These are phyloP conservation scores for Aphelenchoides besseyi DNA, from an alignment of 1,140 invertebrate genomes.

Conservation along the genomic window DNA sequence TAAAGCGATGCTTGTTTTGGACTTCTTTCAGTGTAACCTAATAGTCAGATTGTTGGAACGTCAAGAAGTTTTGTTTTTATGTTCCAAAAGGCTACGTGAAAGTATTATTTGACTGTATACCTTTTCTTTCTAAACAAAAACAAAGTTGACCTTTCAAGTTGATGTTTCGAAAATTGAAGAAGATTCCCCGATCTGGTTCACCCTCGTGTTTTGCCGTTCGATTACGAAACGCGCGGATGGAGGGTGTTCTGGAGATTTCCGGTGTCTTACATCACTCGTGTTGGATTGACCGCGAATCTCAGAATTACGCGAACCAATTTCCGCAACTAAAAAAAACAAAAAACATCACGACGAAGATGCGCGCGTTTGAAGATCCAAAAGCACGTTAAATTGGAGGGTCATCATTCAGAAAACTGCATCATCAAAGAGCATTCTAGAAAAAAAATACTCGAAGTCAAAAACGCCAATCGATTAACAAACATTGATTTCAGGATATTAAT, in stretches of 20 bases:
- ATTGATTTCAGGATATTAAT: not conserved
- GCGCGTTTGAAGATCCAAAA: not conserved
- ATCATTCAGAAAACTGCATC: conserved; percentile 1
- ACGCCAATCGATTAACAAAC: too few relatives aligned
- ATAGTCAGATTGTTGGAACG: too few relatives aligned
- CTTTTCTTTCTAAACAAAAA: too few relatives aligned
- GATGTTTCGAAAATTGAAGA: too few relatives aligned
- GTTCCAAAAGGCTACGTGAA: too few relatives aligned
- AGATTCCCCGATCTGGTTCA: not conserved
- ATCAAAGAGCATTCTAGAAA: too few relatives aligned
- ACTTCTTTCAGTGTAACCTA: too few relatives aligned
- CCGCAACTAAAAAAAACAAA: not conserved
- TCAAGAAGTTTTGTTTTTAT: too few relatives aligned
- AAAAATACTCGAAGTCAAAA: too few relatives aligned
- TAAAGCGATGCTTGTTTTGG: too few relatives aligned
- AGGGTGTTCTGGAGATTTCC: not conserved
- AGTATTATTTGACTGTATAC: too few relatives aligned
- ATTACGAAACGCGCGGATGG: not conserved
- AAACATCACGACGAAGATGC: not conserved
- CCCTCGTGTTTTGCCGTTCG: not conserved
- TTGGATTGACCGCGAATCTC: not conserved
- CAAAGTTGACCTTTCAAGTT: too few relatives aligned
- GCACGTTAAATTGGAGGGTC: not conserved
- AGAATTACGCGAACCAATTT: not conserved
- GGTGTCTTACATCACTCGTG: not conserved